Percentiles rank a stretch among this genome's conserved stretches.
Evolutionary conservation across 2,797 vertebrate genomes (phyloP).

Genomic region (Manis javanica): DNA sequence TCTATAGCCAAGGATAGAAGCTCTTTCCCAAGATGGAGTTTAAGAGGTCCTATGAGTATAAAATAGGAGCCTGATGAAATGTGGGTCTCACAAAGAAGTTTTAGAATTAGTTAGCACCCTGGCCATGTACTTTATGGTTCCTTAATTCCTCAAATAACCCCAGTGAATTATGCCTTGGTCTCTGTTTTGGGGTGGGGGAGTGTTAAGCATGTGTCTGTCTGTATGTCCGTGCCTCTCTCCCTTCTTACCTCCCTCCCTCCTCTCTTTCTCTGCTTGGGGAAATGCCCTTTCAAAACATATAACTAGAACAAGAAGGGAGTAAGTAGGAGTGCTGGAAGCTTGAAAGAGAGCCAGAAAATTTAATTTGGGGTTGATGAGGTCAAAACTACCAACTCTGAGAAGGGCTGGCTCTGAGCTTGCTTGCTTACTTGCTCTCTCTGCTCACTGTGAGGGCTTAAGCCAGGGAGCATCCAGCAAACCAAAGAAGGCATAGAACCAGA

Average conservation of each 20-base stretch:
- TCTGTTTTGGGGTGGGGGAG: not conserved
- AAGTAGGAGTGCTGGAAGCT: not conserved
- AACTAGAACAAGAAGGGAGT: not conserved
- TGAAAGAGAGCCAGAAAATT: conserved; percentile 23
- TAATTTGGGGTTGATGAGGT: conserved; percentile 46
- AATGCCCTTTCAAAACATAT: not conserved
- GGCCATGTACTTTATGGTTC: not conserved
- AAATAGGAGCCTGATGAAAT: not conserved
- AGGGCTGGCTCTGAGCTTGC: not conserved
- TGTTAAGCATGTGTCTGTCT: not conserved
- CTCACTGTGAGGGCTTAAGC: conserved; percentile 5
- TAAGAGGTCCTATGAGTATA: not conserved
- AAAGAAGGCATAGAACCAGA: conserved; percentile 4
- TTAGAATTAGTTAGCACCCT: not conserved
- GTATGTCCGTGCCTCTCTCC: not conserved
- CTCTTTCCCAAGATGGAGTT: conserved; percentile 38
- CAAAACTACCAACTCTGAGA: conserved; percentile 25
- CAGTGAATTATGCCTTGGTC: not conserved
- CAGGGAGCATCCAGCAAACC: not conserved
- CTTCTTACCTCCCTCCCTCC: not conserved
- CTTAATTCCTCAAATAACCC: not conserved
- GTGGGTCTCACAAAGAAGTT: not conserved
- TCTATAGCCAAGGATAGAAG: conserved; percentile 38
- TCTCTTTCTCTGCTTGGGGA: not conserved
- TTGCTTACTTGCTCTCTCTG: conserved; percentile 28